These are phyloP conservation scores for Suillia variegata DNA, from an alignment of 2,888 invertebrate genomes.

Conservation along the genomic window DNA sequence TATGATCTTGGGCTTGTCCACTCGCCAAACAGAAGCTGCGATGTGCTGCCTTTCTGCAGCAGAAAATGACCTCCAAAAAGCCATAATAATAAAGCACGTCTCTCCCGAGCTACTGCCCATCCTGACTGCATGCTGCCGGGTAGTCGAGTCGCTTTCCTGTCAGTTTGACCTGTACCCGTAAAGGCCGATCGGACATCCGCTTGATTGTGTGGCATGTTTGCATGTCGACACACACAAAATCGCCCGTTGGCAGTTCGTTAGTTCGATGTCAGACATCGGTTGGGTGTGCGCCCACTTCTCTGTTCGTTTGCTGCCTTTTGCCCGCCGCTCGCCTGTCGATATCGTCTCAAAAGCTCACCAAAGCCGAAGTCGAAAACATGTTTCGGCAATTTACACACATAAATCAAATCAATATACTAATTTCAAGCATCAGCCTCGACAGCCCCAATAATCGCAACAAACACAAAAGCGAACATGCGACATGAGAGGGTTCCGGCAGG, in stretches of 20 bases:
- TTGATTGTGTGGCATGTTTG: neutral
- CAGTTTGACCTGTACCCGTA: neutral
- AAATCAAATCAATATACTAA: constrained; percentile 4
- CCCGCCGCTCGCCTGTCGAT: no score
- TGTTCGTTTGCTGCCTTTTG: no score
- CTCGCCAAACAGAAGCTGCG: no score
- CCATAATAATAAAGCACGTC: neutral
- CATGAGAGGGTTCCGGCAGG: no score
- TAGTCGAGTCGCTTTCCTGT: neutral
- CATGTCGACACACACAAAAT: neutral
- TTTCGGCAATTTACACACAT: neutral
- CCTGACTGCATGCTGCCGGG: neutral
- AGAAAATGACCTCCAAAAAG: no score
- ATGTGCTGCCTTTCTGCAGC: no score
- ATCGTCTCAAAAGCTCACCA: neutral
- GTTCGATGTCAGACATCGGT: neutral
- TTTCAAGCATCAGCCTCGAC: neutral
- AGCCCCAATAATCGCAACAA: neutral
- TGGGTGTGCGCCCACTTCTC: neutral
- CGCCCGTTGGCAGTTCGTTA: neutral
- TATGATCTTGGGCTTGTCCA: no score
- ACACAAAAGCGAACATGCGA: no score
- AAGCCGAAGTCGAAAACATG: neutral
- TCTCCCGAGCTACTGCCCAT: no score
- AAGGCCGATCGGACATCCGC: neutral